A percentile compares a stretch with the other conserved stretches of the same genome.
Conservation (phyloP, 1,140 invertebrate species). For the Pseudomyrmex pallidus region DNA sequence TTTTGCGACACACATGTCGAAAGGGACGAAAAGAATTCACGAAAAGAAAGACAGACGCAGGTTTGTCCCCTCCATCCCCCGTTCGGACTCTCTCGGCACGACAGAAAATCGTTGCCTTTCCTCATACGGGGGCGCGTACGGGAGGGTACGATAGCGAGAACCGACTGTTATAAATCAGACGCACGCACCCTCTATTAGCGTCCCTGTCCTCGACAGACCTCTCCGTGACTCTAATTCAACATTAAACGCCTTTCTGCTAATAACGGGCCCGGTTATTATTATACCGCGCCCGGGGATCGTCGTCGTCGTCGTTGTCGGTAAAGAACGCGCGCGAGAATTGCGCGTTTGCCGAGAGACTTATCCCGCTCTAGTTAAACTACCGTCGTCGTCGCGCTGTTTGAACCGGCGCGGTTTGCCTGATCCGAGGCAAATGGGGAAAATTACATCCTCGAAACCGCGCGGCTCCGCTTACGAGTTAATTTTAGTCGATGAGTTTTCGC, state of each 20-base stretch:
- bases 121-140: slow-evolving; percentile 61
- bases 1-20: slow-evolving; percentile 19
- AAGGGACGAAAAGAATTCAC: slow-evolving; percentile 46
- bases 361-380: neutral
- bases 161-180: slow-evolving; percentile 79
- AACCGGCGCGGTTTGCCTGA: neutral
- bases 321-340: slow-evolving; percentile 6
- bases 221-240: slow-evolving; percentile 78
- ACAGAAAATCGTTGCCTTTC: slow-evolving; percentile 73
- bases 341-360: neutral
- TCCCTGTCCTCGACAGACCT: slow-evolving; percentile 78
- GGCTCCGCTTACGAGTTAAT: too few relatives aligned
- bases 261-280: slow-evolving; percentile 73
- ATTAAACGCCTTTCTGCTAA: slow-evolving; percentile 79
- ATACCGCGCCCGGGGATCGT: slow-evolving; percentile 2
- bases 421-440: slow-evolving; percentile 16
- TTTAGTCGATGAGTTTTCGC: too few relatives aligned
- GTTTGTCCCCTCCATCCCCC: slow-evolving; percentile 64
- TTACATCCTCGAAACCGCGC: too few relatives aligned
- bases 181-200: slow-evolving; percentile 81
- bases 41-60: slow-evolving; percentile 52
- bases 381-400: neutral
- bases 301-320: slow-evolving; percentile 2
- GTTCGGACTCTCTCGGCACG: slow-evolving; percentile 21
- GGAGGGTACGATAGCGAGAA: slow-evolving; percentile 65